Evolutionary conservation across 2,113 vertebrate species (phyloP).

Genomic region (Microtus richardsoni): DNA sequence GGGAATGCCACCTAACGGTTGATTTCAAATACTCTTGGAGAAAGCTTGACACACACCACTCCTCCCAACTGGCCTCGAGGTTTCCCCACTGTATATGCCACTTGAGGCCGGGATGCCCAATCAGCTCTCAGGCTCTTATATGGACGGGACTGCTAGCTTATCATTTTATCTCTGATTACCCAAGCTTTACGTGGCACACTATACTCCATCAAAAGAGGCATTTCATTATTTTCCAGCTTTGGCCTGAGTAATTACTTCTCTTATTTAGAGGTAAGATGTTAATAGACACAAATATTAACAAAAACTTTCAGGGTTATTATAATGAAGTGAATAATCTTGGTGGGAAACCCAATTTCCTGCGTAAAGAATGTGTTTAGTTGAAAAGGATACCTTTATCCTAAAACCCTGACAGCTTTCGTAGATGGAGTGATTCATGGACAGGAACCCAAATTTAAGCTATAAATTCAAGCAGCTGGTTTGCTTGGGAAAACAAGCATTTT

Average conservation of each 20-base stretch:
- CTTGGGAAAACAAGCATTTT: slow-evolving; percentile 39
- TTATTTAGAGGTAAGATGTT: slow-evolving; percentile 24
- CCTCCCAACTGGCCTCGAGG: background rate
- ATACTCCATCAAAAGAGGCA: background rate
- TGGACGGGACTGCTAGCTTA: background rate
- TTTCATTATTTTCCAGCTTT: slow-evolving; percentile 37
- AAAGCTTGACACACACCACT: background rate
- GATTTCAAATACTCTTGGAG: slow-evolving; percentile 32
- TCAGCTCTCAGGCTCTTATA: background rate
- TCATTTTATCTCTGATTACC: background rate
- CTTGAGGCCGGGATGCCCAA: background rate
- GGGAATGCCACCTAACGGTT: background rate
- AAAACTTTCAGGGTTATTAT: slow-evolving; percentile 2
- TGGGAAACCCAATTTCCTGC: slow-evolving; percentile 13
- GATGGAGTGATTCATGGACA: slow-evolving; percentile 52
- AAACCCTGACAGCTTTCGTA: slow-evolving; percentile 39
- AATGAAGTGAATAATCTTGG: slow-evolving; percentile 30
- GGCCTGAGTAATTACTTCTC: background rate
- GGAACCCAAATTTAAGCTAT: slow-evolving; percentile 57
- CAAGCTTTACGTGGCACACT: background rate
- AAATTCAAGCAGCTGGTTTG: slow-evolving; percentile 52
- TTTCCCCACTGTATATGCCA: background rate
- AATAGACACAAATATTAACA: slow-evolving; percentile 38
- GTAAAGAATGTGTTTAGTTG: slow-evolving; percentile 53
- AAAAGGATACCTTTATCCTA: slow-evolving; percentile 60